Base-by-base conservation (phyloP, 2,888 invertebrate genomes). In the Ceriagrion tenellum region DNA sequence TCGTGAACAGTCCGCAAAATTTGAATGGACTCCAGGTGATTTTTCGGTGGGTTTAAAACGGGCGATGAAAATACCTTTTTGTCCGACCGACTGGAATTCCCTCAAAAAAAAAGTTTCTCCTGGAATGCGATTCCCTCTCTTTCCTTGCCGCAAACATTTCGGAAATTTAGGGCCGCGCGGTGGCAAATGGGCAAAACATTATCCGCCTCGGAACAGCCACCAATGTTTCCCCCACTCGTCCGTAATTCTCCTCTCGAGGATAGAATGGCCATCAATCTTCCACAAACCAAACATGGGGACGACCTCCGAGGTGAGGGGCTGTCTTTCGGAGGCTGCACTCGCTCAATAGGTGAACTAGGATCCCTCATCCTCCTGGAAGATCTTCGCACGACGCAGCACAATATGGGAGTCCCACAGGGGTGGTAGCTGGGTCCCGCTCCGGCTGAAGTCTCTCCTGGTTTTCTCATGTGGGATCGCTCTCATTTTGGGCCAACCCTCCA, bases 181-280 rank as follows among this genome's bases (percentile, higher is more conserved):
- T 8, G 47, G 47, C 69, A 69, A 35, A 81, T 81, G 35, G 13
- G 30, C 35, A 81, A 35, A 69, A 69, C 69, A 69, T 81, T 81
- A 81, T 81, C 30, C 35, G 35, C 81, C 30, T 26, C 81, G 35
- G 35, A 35, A 16, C 81, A 18, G 59, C 81, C 81, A 35, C 81
- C 81, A 81, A 81, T 81, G 81, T 81, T 81, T 81, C 81, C 81
- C 74, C 30, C 30, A 8, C n/a, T 23, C n/a, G 12, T 18, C 30
- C 6, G 30, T 16, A 35, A 35, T 81, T 35, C 35, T 35, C 81
- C 81, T 35, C 81, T 16, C 30, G 30, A 35, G 81, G 81, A 26
- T 26, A 26, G 16, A 81, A 81, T 81, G 81, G 35, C 81, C 81
- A 81, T 81, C 81, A 81, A 81, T 81, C 81, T 81, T 81, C 35